Percentiles rank a stretch among this genome's conserved stretches.
phyloP scores from a whole-genome alignment of 2,797 vertebrate species.

The Squalus acanthias region DNA sequence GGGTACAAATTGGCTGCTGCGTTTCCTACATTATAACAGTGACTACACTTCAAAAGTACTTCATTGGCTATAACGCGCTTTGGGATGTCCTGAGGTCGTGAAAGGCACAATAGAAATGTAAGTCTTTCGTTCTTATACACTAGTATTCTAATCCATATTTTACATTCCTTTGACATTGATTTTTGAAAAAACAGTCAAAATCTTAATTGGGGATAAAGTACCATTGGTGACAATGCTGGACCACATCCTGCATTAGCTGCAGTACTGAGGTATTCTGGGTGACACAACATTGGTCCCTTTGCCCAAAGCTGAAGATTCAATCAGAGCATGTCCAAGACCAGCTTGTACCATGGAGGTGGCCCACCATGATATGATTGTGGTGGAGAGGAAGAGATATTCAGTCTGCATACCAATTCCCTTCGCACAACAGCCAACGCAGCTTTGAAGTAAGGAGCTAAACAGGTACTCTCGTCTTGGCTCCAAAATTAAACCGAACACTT shows the following conservation, averaged over 20 bases:
- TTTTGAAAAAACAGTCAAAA: constrained; percentile 49
- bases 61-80: background rate
- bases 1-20: background rate
- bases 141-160: constrained; percentile 50
- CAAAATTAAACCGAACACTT: background rate
- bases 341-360: background rate
- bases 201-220: background rate
- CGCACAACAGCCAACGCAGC: background rate
- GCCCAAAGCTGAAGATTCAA: background rate
- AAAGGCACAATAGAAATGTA: background rate
- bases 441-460: background rate
- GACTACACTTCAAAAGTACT: background rate
- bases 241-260: background rate
- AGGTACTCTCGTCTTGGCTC: background rate
- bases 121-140: background rate
- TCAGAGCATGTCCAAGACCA: background rate
- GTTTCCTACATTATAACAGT: background rate
- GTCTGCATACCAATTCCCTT: background rate
- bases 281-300: background rate
- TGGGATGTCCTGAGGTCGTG: background rate
- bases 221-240: background rate
- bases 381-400: background rate
- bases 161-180: constrained; percentile 51
- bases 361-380: background rate
- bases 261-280: background rate